A percentile compares a stretch with the other conserved stretches of the same genome.
phyloP scores from a whole-genome alignment of 2,888 invertebrate genomes.

The Cheilosia pagana region DNA sequence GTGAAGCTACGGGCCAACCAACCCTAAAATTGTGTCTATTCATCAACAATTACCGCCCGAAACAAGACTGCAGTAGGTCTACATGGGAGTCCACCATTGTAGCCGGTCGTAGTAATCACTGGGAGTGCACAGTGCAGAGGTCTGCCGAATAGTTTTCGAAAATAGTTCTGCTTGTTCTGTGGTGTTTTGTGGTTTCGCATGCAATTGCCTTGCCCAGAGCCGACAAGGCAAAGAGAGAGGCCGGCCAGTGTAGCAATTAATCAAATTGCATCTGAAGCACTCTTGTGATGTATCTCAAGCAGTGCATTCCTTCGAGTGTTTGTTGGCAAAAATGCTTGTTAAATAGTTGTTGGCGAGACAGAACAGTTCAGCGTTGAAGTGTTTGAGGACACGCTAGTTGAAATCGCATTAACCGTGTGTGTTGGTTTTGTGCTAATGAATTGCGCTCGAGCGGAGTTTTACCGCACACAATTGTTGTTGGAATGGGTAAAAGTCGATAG shows the following conservation, averaged over 20 bases:
- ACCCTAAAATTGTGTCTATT: slow-evolving; percentile 22
- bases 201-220: slow-evolving; percentile 10
- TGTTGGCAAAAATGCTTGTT: not conserved
- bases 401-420: not conserved
- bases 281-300: slow-evolving; percentile 5
- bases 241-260: slow-evolving; percentile 29
- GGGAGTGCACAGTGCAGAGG: slow-evolving; percentile 4
- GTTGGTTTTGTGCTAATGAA: slow-evolving; percentile 6
- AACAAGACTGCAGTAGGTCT: slow-evolving; percentile 10
- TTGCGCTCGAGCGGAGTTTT: not conserved
- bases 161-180: slow-evolving; percentile 25
- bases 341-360: not conserved
- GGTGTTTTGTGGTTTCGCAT: slow-evolving; percentile 38
- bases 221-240: not conserved
- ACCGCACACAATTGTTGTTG: too few relatives aligned
- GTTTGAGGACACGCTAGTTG: not conserved
- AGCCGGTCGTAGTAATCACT: slow-evolving; percentile 38
- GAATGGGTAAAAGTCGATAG: too few relatives aligned
- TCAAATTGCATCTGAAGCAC: slow-evolving; percentile 54
- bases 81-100: slow-evolving; percentile 15
- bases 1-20: not conserved
- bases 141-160: slow-evolving; percentile 29
- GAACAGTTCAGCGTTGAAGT: not conserved
- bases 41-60: slow-evolving; percentile 27
- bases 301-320: slow-evolving; percentile 6